Evolutionary conservation across 2,797 vertebrate species (phyloP).

Genomic region (Coregonus ussuriensis): DNA sequence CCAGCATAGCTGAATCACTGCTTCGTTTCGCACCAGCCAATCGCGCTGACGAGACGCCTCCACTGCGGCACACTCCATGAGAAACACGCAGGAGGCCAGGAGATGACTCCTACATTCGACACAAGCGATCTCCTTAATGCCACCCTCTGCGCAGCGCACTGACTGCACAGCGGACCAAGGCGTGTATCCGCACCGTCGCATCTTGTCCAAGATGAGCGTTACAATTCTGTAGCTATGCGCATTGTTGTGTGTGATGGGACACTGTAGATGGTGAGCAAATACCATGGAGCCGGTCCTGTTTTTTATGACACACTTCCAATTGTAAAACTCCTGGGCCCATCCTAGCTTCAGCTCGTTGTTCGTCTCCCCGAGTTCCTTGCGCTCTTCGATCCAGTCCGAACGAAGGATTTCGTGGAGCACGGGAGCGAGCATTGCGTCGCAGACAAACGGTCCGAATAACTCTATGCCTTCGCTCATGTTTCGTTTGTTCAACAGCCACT

Average conservation of each 20-base stretch:
- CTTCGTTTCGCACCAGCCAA: constrained; percentile 23
- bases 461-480: too few relatives aligned
- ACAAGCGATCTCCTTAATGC: background rate
- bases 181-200: constrained; percentile 19
- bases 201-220: background rate
- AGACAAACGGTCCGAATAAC: too few relatives aligned
- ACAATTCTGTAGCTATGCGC: too few relatives aligned
- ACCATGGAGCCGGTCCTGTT: background rate
- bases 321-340: constrained; percentile 24
- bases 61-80: constrained; percentile 5
- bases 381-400: too few relatives aligned
- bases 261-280: background rate
- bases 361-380: too few relatives aligned
- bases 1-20: constrained; percentile 6
- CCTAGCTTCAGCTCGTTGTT: constrained; percentile 15
- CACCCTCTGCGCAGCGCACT: background rate
- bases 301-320: background rate
- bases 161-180: constrained; percentile 28
- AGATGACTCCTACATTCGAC: background rate
- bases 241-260: rapidly evolving
- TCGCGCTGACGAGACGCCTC: background rate
- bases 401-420: too few relatives aligned
- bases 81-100: background rate
- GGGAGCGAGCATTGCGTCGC: too few relatives aligned
- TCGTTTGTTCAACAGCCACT: too few relatives aligned